Conservation (phyloP, 2,888 invertebrate species). For the Sphaerophoria taeniata region DNA sequence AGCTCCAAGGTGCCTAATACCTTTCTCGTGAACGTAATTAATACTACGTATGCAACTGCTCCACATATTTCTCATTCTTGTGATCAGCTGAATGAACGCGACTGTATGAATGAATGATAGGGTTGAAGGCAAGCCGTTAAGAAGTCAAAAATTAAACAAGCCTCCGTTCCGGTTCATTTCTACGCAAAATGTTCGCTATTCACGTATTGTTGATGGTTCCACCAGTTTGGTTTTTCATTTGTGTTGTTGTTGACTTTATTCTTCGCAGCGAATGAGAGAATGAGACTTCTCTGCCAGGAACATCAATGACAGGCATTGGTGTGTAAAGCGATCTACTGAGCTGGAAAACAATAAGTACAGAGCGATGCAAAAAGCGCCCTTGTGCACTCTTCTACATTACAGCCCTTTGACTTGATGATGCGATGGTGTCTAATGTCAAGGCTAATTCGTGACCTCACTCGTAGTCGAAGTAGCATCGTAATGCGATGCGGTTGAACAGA, state of each 20-base stretch:
- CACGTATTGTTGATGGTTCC: not conserved
- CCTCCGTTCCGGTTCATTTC: slow-evolving; percentile 27
- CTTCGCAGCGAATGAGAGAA: not conserved
- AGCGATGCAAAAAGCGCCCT: not conserved
- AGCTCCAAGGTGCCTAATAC: slow-evolving; percentile 1
- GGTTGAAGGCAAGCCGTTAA: not conserved
- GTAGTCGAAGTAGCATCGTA: too few relatives aligned
- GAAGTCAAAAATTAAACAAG: slow-evolving; percentile 22
- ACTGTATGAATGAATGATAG: not conserved
- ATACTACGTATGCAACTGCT: slow-evolving; percentile 39
- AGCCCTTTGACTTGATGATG: slow-evolving; percentile 1
- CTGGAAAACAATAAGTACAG: not conserved
- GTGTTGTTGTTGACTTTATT: too few relatives aligned
- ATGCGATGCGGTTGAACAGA: not conserved
- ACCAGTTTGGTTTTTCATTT: not conserved
- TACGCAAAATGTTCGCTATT: slow-evolving; percentile 17
- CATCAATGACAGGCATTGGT: not conserved
- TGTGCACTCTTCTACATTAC: not conserved
- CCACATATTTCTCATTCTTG: slow-evolving; percentile 16
- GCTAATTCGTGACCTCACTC: not conserved
- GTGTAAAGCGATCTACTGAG: not conserved
- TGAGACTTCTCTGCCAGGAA: not conserved
- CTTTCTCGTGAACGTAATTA: slow-evolving; percentile 43
- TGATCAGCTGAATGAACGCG: not conserved
- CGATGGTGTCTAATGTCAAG: slow-evolving; percentile 17